Evolutionary conservation across 2,797 vertebrate species (phyloP).

Genomic region (Spizella passerina): DNA sequence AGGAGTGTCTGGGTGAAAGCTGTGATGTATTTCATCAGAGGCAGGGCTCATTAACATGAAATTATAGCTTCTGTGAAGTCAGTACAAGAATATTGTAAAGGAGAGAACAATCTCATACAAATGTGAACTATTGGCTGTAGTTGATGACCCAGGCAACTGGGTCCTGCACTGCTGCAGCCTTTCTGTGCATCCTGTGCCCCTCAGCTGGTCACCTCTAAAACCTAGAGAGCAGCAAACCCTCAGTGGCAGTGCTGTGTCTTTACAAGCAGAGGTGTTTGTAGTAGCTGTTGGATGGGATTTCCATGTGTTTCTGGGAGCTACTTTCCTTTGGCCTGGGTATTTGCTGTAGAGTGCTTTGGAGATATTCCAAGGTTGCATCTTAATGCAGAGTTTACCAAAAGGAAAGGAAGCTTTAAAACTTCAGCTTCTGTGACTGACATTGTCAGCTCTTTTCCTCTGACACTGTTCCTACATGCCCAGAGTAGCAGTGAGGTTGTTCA

Average conservation of each 20-base stretch:
- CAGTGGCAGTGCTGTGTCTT: neutral
- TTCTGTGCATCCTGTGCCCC: neutral
- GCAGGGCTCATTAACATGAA: neutral
- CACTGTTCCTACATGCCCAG: neutral
- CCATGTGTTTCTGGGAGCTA: neutral
- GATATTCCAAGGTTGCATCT: neutral
- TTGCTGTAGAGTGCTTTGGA: neutral
- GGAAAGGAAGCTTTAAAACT: neutral
- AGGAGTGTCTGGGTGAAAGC: neutral
- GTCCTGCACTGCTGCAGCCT: neutral
- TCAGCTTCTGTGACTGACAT: neutral
- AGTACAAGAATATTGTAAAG: neutral
- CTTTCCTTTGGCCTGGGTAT: neutral
- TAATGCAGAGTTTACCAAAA: neutral
- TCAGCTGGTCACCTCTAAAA: neutral
- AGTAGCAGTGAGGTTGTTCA: neutral
- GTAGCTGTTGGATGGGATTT: fast-evolving
- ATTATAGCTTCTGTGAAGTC: neutral
- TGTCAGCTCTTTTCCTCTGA: neutral
- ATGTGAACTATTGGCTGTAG: neutral
- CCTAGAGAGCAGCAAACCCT: neutral
- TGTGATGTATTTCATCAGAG: neutral
- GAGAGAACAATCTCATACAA: neutral
- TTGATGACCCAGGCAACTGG: neutral
- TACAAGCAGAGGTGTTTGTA: neutral